Evolutionary conservation across 2,113 vertebrate species (phyloP), one percentile per base, ranked within the genome.

Genomic region (Bucco capensis): DNA sequence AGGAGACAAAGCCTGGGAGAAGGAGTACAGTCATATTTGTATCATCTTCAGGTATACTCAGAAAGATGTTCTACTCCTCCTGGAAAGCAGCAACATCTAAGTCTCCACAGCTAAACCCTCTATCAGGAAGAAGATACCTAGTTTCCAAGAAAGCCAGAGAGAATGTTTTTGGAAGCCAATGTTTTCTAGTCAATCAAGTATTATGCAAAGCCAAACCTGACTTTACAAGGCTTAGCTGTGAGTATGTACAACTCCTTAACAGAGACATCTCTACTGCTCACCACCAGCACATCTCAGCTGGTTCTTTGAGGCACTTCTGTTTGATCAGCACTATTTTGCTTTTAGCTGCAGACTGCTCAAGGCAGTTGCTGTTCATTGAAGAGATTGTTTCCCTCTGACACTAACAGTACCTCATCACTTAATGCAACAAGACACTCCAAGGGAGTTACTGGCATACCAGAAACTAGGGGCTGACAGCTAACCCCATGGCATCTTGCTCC

Each of bases 351-450:
- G 49, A 53, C 64, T 71, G 87, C 87, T 81, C 75, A 64, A 42
- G 69, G 83, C 90, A 89, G 73, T 66, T 89, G 78, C 83, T 61
- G 30, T 23, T 83, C 86, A 44, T 78, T 11, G 25, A 87, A 46
- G 86, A 86, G 73, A 91, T 82, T 77, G 86, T 87, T 89, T 87
- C 86, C 90, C 86, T 80, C 67, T 90, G 86, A 89, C 69, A 53
- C 73, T n/a, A 71, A 40, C 37, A 27, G 67, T 47, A 40, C 62
- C 66, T 75, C 82, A 86, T 38, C 90, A 57, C 47, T 73, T 88
- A 58, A 77, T 64, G 83, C 93, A 92, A 77, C 16, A 53, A 81
- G 87, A 90, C 83, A 88, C 65, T 53, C 38, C 28, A 35, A 76
- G 70, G 19, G 69, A 62, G 38, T 66, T 77, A 33, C 54, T 35